Evolutionary conservation across 2,113 vertebrate species (phyloP), one percentile per base, ranked within the genome.

Genomic region (Misgurnus mizolepis): DNA sequence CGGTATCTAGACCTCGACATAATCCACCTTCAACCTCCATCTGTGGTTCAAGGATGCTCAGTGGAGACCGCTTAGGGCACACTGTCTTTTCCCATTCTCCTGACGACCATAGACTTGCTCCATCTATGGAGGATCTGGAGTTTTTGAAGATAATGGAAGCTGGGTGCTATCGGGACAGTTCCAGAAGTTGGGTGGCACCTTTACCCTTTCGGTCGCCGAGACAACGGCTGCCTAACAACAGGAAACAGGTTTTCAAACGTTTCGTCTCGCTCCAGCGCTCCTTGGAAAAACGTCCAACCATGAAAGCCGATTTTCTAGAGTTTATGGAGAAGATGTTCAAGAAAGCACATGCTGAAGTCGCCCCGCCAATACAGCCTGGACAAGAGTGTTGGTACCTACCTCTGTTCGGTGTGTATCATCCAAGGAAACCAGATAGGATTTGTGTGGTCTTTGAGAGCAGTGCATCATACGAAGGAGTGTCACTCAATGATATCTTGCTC

Each of bases 251-350:
- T 50, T 49, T 22, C 0, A 6, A 69, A n/a, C 45, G 11, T 27
- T 7, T 69, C 18, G 47, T 49, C 18, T 68, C 43, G 41, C 67
- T 49, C 18, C n/a, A 22, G 18, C 67, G 6, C n/a, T 47, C n/a
- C 49, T 69, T 69, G 67, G 45, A 50, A 69, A 69, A 50, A 27
- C 2, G 18, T 27, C 67, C 67, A 49, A 4, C 11, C 11, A 50
- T 70, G 22, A 27, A 70, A 71, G 27, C 3, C 6, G n/a, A 67
- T 41, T 80, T 65, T 50, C 7, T 81, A 47, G 70, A 66, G 41
- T 81, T 81, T 60, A 81, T 81, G 71, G 79, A 45, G 49, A 81
- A 81, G 12, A 81, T 75, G 62, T 17, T 81, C 18, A 14, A 40
- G 17, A 81, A 75, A 9, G 39, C 15, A 45, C 71, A 81, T 7